Percentiles rank a stretch among this genome's conserved stretches.
Evolutionary conservation across 2,888 invertebrate genomes (phyloP).

Genomic region (Drosophila sordidula): DNA sequence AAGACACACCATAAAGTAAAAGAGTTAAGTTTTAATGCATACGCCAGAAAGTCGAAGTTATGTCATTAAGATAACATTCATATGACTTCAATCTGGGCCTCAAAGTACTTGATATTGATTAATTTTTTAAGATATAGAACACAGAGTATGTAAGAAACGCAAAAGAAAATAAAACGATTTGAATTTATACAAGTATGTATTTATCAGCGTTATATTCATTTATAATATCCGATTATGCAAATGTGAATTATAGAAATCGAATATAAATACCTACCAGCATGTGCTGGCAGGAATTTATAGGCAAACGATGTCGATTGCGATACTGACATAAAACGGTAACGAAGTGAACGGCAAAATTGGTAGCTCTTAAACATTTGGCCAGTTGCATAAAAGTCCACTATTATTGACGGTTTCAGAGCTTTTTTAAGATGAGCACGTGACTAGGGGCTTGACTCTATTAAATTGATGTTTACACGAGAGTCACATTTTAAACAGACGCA

Average conservation of each 20-base stretch:
- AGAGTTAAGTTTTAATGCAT: no score
- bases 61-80: neutral
- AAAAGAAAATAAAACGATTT: no score
- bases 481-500: neutral
- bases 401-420: no score
- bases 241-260: neutral
- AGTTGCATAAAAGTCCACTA: neutral
- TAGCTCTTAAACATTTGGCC: neutral
- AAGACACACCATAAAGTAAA: slow-evolving; percentile 55
- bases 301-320: no score
- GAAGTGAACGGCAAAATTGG: neutral
- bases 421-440: no score
- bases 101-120: neutral
- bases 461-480: neutral
- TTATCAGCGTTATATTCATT: neutral
- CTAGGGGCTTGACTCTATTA: no score
- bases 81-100: neutral
- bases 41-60: neutral
- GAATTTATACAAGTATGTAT: no score
- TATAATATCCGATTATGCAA: neutral
- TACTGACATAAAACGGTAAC: no score
- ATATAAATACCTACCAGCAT: no score
- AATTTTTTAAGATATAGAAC: neutral
- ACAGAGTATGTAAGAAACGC: no score
- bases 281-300: no score